Percentiles rank a stretch among this genome's conserved stretches.
These are phyloP conservation scores for Tyto alba DNA, from an alignment of 2,113 vertebrate genomes.

Conservation along the genomic window DNA sequence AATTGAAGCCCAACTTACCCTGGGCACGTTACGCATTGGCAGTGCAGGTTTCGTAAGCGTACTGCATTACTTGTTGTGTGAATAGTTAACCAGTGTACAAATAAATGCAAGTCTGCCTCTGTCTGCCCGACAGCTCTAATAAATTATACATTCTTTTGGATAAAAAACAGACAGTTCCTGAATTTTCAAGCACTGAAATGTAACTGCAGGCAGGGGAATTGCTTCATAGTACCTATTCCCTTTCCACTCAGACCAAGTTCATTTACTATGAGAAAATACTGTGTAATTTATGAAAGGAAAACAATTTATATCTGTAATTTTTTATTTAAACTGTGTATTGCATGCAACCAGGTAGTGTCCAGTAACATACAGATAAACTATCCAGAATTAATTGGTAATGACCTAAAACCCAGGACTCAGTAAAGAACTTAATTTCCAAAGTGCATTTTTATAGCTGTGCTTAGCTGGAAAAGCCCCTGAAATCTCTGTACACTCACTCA, in stretches of 20 bases:
- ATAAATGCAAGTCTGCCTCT: neutral
- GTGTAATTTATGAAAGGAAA: neutral
- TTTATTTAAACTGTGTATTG: neutral
- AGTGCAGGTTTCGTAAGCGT: neutral
- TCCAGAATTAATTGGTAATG: neutral
- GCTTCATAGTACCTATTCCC: neutral
- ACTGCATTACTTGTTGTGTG: neutral
- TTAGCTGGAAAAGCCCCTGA: neutral
- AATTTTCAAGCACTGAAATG: neutral
- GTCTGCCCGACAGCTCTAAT: neutral
- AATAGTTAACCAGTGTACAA: neutral
- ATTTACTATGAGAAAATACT: conserved; percentile 19
- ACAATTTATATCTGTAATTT: neutral
- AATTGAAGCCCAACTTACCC: neutral
- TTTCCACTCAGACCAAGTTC: neutral
- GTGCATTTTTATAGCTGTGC: neutral
- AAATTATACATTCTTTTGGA: neutral
- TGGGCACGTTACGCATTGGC: fast-evolving
- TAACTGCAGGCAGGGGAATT: neutral
- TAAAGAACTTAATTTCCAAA: neutral
- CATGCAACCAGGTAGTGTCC: neutral
- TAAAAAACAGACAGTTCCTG: neutral
- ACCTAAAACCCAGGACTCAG: neutral
- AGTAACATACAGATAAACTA: neutral
- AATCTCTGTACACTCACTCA: neutral